Evolutionary conservation across 2,888 invertebrate species (phyloP), one percentile per base, ranked within the genome.

Genomic region (Hypena proboscidalis): DNA sequence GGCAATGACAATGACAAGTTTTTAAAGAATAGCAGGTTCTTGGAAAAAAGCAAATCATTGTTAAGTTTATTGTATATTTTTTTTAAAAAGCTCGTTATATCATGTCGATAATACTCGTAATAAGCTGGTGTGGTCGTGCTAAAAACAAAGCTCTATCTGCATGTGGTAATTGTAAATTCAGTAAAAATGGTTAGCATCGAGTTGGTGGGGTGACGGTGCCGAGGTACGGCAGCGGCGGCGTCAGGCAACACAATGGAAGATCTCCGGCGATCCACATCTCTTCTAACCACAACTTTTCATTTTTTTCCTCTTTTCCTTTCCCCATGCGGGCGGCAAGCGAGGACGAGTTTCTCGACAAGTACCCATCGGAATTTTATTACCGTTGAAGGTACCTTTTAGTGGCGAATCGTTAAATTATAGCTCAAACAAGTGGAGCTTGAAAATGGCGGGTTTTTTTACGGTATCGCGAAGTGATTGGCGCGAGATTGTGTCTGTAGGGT

Each of bases 211-310:
- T n/a, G n/a, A n/a, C n/a, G n/a, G n/a, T n/a, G n/a, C n/a, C n/a
- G n/a, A 29, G 38, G 40, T 14, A 22, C 31, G 19, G 9, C 8
- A 13, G 38, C 21, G 19, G 30, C 23, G 8, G 38, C 31, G 56
- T 48, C 33, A 31, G 37, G 38, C 36, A 32, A 42, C 51, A 74
- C 67, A 72, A 73, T 68, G 63, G 55, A 53, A 49, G 52, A 20
- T 42, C 31, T 15, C 17, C 33, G 27, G 59, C 62, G 64, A 59
- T 73, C 66, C 67, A 67, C 59, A 55, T 58, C 63, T 66, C 59
- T 66, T 58, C 69, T 75, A 72, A 83, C 85, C 85, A 78, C 85
- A 83, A 80, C 74, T 77, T 80, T 76, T 71, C 46, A 70, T 74
- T 82, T 81, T 79, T 37, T 78, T 77, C 64, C 67, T 82, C 81